These are phyloP conservation scores for Lophotriccus pileatus DNA, from an alignment of 2,797 vertebrate species.

Conservation along the genomic window DNA sequence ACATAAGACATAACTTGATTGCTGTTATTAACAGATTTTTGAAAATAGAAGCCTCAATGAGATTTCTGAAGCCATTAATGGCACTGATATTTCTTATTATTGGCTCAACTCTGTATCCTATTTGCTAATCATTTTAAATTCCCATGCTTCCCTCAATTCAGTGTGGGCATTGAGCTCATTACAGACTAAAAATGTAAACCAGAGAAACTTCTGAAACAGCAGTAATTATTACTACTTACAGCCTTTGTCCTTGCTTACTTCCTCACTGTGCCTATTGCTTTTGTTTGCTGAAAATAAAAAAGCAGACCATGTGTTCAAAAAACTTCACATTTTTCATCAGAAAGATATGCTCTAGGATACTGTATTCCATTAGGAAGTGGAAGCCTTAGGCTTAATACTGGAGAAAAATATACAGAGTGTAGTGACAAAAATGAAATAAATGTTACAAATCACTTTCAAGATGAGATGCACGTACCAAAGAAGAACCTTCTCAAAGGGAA, in stretches of 20 bases:
- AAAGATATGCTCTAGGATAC: not conserved
- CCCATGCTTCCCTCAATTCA: not conserved
- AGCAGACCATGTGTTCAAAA: not conserved
- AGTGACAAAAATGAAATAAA: not conserved
- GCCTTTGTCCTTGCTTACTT: not conserved
- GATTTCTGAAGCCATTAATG: not conserved
- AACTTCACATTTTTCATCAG: not conserved
- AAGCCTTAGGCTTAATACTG: not conserved
- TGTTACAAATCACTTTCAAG: not conserved
- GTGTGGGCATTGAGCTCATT: not conserved
- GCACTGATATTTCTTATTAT: not conserved
- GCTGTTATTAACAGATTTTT: not conserved
- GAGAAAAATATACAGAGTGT: not conserved
- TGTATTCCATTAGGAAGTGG: not conserved
- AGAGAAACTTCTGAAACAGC: not conserved
- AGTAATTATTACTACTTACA: not conserved
- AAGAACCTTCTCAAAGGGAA: not conserved
- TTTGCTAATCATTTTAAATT: not conserved
- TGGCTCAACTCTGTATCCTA: not conserved
- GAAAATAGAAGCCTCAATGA: not conserved
- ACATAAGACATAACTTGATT: not conserved
- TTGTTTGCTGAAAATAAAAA: not conserved
- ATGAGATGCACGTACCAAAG: not conserved
- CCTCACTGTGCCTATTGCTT: not conserved
- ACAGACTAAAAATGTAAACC: not conserved